Conservation (phyloP, 53 echinoderm and acorn worm species). For the Apostichopus leukothele region DNA sequence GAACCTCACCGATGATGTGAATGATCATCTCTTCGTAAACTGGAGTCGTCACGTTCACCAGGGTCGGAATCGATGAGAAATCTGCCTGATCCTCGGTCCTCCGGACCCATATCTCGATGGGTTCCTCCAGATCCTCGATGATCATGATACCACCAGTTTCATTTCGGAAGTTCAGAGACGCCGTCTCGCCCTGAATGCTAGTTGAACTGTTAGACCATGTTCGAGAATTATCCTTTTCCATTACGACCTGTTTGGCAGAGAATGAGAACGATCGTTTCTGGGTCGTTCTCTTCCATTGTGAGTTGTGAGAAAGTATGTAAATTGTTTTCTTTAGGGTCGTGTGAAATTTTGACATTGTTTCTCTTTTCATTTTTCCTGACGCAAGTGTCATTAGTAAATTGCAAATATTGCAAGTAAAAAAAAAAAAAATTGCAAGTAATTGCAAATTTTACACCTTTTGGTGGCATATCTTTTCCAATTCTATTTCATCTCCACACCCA, state of each 20-base stretch:
- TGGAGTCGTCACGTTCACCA: conserved; percentile 65
- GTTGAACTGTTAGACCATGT: conserved; percentile 73
- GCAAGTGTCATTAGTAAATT: too few relatives aligned
- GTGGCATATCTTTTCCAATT: too few relatives aligned
- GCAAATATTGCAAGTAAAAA: too few relatives aligned
- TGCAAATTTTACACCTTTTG: too few relatives aligned
- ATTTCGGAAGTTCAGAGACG: conserved; percentile 68
- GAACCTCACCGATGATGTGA: conserved; percentile 61
- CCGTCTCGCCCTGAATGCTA: conserved; percentile 64
- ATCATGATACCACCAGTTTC: conserved; percentile 71
- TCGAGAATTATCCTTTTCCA: conserved; percentile 72
- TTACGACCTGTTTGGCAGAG: conserved; percentile 48
- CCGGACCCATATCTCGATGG: conserved; percentile 70
- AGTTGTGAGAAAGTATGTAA: too few relatives aligned
- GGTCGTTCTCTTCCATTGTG: too few relatives aligned
- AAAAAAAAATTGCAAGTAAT: too few relatives aligned
- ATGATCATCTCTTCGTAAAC: conserved; percentile 58
- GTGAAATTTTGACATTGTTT: too few relatives aligned
- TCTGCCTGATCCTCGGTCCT: conserved; percentile 63
- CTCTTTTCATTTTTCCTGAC: too few relatives aligned
- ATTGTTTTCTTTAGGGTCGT: too few relatives aligned
- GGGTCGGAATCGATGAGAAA: conserved; percentile 51
- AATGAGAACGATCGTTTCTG: background rate
- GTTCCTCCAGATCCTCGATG: conserved; percentile 66
- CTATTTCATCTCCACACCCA: too few relatives aligned